A percentile compares a stretch with the other conserved stretches of the same genome.
Evolutionary conservation across 30 jellyfish, hydroid and myxozoan genomes (phyloP).

Genomic region (Aurelia aurita): DNA sequence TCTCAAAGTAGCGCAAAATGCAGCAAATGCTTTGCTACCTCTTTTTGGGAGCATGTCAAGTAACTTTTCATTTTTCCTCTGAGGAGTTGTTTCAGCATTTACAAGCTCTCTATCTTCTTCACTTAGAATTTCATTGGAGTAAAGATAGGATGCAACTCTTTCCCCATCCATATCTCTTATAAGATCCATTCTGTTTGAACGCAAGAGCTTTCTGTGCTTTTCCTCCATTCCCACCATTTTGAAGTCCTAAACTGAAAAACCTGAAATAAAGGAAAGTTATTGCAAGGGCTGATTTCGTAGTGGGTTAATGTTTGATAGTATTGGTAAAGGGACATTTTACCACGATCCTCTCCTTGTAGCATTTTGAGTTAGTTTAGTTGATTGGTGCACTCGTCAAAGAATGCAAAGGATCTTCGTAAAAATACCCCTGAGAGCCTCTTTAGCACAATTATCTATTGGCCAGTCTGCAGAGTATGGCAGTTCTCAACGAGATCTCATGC

Average conservation of each 20-base stretch:
- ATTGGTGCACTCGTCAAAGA: no score
- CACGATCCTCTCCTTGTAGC: no score
- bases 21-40: constrained; percentile 87
- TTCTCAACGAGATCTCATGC: no score
- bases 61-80: constrained; percentile 76
- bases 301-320: no score
- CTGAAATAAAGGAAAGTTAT: not conserved
- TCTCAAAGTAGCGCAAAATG: constrained; percentile 59
- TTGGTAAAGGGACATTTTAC: no score
- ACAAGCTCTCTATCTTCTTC: constrained; percentile 75
- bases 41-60: constrained; percentile 76
- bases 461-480: no score
- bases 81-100: constrained; percentile 58
- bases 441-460: no score
- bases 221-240: constrained; percentile 87
- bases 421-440: no score
- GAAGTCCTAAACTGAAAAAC: not conserved
- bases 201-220: constrained; percentile 79
- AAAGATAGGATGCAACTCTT: constrained; percentile 64
- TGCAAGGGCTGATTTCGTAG: not conserved
- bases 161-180: constrained; percentile 77
- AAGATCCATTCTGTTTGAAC: constrained; percentile 77
- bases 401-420: no score
- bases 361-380: no score
- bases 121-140: constrained; percentile 55